Base-by-base conservation (phyloP, 2,888 invertebrate species). In the Diaphora mendica region DNA sequence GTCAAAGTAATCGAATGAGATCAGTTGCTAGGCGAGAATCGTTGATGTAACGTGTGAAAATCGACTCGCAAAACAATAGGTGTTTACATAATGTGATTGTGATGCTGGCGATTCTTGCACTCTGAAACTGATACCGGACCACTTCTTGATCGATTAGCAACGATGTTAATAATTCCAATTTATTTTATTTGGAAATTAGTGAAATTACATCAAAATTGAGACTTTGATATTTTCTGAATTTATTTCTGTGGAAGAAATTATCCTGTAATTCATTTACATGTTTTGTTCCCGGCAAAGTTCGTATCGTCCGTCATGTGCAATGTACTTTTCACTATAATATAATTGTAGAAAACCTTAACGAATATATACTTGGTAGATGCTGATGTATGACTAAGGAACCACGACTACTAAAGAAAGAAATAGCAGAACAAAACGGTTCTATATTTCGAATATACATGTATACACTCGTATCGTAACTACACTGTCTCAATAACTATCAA, bases 31-130 rank as follows among this genome's bases (percentile, higher is more conserved):
- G 71, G 74, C 81, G 79, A 77, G 75, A 71, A 23, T 3, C 42
- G 9, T 68, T 80, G 72, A 82, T 81, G 75, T 76, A 80, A 82
- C 55, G 26, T 62, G 30, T 77, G 76, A 74, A 80, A 80, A 75
- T 23, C 71, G 76, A 79, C 69, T 68, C 77, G 30, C 69, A 35
- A 79, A 70, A 83, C 83, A 83, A 83, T 83, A 71, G 74, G 42
- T 55, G 64, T 75, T 83, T 82, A 80, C 75, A 80, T 77, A 80
- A 82, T 35, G 64, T 62, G 74, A 71, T 75, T 77, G 76, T 70
- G 72, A 70, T 72, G 77, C 64, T 17, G 44, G 68, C 77, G 73
- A 76, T 79, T 70, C 68, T 75, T 66, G 66, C 73, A 80, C 74
- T 77, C 33, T 74, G 77, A 74, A 79, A 81, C 35, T 64, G 82